Conservation (phyloP, 1,140 invertebrate species). For the Ooceraea biroi region DNA sequence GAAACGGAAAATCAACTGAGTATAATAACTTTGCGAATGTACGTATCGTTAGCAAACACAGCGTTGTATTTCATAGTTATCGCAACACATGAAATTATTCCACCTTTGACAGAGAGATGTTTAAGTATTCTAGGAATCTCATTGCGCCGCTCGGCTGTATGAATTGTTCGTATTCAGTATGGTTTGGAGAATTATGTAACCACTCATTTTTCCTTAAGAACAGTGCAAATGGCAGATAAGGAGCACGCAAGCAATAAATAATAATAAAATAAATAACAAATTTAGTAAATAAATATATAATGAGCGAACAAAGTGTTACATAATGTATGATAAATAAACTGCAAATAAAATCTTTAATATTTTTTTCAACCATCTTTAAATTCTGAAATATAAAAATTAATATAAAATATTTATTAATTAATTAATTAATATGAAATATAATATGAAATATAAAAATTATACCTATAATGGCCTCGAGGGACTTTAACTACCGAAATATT, state of each 20-base stretch:
- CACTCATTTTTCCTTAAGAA: too few relatives aligned
- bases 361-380: too few relatives aligned
- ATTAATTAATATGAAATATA: too few relatives aligned
- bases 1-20: background rate
- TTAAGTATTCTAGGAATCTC: background rate
- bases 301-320: too few relatives aligned
- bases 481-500: slow-evolving; percentile 21
- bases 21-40: background rate
- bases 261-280: too few relatives aligned
- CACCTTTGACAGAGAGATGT: background rate
- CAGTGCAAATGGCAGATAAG: too few relatives aligned
- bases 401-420: too few relatives aligned
- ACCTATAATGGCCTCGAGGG: background rate
- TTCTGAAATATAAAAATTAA: too few relatives aligned
- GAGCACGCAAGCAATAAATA: too few relatives aligned
- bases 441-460: background rate
- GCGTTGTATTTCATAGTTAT: background rate
- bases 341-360: too few relatives aligned
- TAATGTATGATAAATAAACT: too few relatives aligned
- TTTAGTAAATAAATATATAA: too few relatives aligned
- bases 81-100: background rate
- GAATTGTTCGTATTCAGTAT: background rate
- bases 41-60: background rate
- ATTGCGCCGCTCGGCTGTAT: background rate
- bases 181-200: background rate